Evolutionary conservation across 2,113 vertebrate species (phyloP).

Genomic region (Equus quagga): DNA sequence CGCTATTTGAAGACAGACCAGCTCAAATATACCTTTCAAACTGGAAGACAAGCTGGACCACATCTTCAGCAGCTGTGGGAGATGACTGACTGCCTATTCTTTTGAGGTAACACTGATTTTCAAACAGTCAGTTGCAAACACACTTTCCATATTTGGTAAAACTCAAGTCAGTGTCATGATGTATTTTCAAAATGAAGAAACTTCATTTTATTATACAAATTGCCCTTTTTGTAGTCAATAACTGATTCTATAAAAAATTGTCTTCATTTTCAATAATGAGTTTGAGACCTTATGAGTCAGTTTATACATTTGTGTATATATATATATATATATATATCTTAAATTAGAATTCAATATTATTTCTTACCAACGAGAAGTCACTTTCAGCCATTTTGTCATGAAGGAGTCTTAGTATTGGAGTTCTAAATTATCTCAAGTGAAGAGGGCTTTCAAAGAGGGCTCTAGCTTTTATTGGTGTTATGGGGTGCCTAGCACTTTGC

Average conservation of each 20-base stretch:
- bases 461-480: slow-evolving; percentile 28
- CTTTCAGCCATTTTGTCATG: not conserved
- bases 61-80: not conserved
- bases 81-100: not conserved
- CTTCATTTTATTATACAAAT: not conserved
- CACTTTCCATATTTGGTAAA: not conserved
- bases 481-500: slow-evolving; percentile 46
- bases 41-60: not conserved
- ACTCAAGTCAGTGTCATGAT: not conserved
- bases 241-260: not conserved
- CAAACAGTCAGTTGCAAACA: not conserved
- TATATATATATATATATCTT: not conserved
- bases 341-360: not conserved
- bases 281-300: not conserved
- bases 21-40: not conserved
- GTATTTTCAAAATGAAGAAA: not conserved
- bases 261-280: not conserved
- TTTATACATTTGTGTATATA: not conserved
- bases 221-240: not conserved
- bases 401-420: not conserved
- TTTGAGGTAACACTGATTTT: not conserved
- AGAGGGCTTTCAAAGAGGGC: not conserved
- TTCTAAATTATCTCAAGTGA: slow-evolving; percentile 4
- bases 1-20: not conserved
- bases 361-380: not conserved